phyloP scores from a whole-genome alignment of 2,113 vertebrate genomes.

The Microtus ochrogaster region DNA sequence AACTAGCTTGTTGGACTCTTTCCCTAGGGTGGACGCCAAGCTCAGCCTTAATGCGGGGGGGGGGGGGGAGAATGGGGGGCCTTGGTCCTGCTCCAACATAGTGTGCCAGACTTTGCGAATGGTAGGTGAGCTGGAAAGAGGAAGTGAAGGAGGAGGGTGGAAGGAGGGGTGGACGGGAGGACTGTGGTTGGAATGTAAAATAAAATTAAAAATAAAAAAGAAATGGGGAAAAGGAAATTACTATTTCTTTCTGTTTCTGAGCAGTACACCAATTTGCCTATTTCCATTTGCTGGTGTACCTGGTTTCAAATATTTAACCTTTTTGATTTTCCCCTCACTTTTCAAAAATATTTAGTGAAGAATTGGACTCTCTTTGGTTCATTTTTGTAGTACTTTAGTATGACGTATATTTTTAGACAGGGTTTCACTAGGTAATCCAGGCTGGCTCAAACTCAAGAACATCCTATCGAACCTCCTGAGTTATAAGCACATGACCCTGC shows the following conservation, averaged over 20 bases:
- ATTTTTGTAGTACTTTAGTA: neutral
- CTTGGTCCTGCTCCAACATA: too few relatives aligned
- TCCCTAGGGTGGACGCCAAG: too few relatives aligned
- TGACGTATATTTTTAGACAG: neutral
- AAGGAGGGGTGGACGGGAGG: too few relatives aligned
- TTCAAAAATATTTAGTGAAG: neutral
- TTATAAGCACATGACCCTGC: neutral
- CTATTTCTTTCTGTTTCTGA: neutral
- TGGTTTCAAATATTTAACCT: neutral
- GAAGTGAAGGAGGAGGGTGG: too few relatives aligned
- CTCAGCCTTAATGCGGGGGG: too few relatives aligned
- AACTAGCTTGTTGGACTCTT: too few relatives aligned
- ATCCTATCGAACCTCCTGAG: neutral
- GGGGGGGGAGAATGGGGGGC: too few relatives aligned
- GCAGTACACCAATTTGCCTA: neutral
- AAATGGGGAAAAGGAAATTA: neutral
- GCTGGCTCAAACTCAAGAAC: neutral
- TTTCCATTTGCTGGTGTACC: neutral
- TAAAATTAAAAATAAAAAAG: too few relatives aligned
- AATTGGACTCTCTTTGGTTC: neutral
- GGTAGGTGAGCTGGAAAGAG: too few relatives aligned
- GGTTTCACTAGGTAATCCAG: neutral
- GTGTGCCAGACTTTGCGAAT: too few relatives aligned
- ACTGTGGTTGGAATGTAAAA: too few relatives aligned
- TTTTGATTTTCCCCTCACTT: neutral